Base-by-base conservation (phyloP, 1,140 invertebrate genomes). In the Drosophila auraria region DNA sequence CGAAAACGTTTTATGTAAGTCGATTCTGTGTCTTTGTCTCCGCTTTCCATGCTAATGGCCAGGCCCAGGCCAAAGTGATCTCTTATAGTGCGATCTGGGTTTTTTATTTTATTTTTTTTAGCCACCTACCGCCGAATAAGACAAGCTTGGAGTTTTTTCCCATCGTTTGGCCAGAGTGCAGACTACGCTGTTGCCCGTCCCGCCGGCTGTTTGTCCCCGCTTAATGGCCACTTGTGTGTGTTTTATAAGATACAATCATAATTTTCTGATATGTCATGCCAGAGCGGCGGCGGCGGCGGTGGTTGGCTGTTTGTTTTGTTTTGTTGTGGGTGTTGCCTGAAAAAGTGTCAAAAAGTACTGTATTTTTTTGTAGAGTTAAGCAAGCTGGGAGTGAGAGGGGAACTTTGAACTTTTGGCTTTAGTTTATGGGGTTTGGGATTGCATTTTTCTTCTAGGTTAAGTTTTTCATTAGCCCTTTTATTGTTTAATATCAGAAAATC, bases 241-340 rank as follows among this genome's bases (percentile, higher is more conserved):
- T 81, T 84, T 89, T 62, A 75, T 68, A 76, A 84, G 78, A 82
- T 90, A 90, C 83, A 82, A 90, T 84, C 76, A 89, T 89, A 90
- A 81, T 89, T 78, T 78, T 87, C 73, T 83, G 84, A 84, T 89
- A 89, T 82, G 78, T 89, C 86, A 89, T 82, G 74, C 60, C 65
- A 84, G 78, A 81, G 61, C 42, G 56, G 61, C 54, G 47, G 36
- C 64, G 20, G 61, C 42, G 56, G 61, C 54, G 47, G 36, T 53
- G 44, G 36, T 75, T 49, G 9, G 17, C 11, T 66, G 45, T 36
- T 58, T 64, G 57, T 47, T 76, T 36, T 11, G 30, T 33, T 36
- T 30, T 65, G 66, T 61, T 49, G 82, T 87, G 84, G 83, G 82
- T 83, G 86, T 84, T 61, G 56, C 81, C 65, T 54, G 49, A 73